A percentile compares a stretch with the other conserved stretches of the same genome.
phyloP scores from a whole-genome alignment of 2,113 vertebrate species.

The Octodon degus region DNA sequence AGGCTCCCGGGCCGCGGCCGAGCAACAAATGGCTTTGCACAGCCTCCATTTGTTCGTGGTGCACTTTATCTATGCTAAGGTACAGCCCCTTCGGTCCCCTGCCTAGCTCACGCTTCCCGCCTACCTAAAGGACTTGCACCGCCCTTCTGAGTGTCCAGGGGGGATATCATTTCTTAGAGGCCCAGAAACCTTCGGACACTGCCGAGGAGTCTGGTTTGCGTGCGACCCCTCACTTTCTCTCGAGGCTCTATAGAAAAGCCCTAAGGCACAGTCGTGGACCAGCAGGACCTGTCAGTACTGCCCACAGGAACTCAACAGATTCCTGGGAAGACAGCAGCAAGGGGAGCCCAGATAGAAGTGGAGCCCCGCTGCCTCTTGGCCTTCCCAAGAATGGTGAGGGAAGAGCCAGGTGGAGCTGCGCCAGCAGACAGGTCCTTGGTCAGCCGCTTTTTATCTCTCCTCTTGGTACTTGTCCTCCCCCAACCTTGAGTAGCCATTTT shows the following conservation, averaged over 20 bases:
- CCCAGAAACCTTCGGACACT: background rate
- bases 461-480: slow-evolving; percentile 24
- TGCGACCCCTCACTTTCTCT: background rate
- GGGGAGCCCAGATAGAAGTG: background rate
- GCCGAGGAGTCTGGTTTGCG: background rate
- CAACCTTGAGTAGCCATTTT: slow-evolving; percentile 64
- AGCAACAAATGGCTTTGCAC: slow-evolving; percentile 52
- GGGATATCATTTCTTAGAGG: background rate
- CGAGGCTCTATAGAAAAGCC: background rate
- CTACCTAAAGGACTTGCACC: slow-evolving; percentile 24
- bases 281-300: background rate
- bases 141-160: slow-evolving; percentile 47
- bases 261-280: background rate
- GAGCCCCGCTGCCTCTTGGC: background rate
- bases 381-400: background rate
- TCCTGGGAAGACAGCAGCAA: background rate
- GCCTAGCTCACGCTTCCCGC: slow-evolving; percentile 34
- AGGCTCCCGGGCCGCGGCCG: slow-evolving; percentile 41
- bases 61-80: slow-evolving; percentile 88
- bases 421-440: background rate
- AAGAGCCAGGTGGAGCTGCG: background rate
- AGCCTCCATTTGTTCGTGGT: slow-evolving; percentile 76
- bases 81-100: slow-evolving; percentile 76
- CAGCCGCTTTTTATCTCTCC: background rate
- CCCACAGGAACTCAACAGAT: background rate